phyloP scores from a whole-genome alignment of 2,113 vertebrate species.

The Tautogolabrus adspersus region DNA sequence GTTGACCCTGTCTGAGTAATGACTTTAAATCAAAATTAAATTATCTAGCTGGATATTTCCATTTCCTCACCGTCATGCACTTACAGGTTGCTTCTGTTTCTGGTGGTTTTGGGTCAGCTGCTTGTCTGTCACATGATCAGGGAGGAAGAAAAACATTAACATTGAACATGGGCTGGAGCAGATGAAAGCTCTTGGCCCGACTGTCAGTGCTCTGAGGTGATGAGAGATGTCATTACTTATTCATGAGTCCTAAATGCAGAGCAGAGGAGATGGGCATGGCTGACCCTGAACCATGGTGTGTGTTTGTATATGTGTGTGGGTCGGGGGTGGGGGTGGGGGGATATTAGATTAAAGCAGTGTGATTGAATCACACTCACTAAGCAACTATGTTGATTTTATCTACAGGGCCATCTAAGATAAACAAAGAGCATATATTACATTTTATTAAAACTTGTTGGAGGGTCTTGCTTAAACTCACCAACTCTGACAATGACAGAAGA shows the following conservation, averaged over 20 bases:
- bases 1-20: slow-evolving; percentile 15
- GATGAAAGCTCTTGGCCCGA: slow-evolving; percentile 80
- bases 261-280: slow-evolving; percentile 79
- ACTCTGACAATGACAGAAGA: slow-evolving; percentile 4
- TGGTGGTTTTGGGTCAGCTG: slow-evolving; percentile 81
- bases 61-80: slow-evolving; percentile 62
- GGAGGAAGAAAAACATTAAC: slow-evolving; percentile 82
- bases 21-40: slow-evolving; percentile 63
- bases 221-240: slow-evolving; percentile 82
- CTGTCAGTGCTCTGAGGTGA: slow-evolving; percentile 80
- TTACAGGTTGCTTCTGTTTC: slow-evolving; percentile 70
- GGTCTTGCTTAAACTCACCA: slow-evolving; percentile 1
- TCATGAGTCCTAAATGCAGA: slow-evolving; percentile 82
- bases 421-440: slow-evolving; percentile 36
- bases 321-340: slow-evolving; percentile 21
- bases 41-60: slow-evolving; percentile 56
- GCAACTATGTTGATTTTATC: slow-evolving; percentile 62
- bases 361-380: slow-evolving; percentile 62
- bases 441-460: slow-evolving; percentile 28
- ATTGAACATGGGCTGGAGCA: slow-evolving; percentile 80
- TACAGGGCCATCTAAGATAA: slow-evolving; percentile 32
- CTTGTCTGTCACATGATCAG: slow-evolving; percentile 83
- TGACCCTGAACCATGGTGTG: slow-evolving; percentile 66
- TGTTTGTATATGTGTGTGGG: slow-evolving; percentile 29
- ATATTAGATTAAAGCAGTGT: slow-evolving; percentile 58